Evolutionary conservation across 2,113 vertebrate species (phyloP), one percentile per base, ranked within the genome.

Genomic region (Pygoscelis antarcticus): DNA sequence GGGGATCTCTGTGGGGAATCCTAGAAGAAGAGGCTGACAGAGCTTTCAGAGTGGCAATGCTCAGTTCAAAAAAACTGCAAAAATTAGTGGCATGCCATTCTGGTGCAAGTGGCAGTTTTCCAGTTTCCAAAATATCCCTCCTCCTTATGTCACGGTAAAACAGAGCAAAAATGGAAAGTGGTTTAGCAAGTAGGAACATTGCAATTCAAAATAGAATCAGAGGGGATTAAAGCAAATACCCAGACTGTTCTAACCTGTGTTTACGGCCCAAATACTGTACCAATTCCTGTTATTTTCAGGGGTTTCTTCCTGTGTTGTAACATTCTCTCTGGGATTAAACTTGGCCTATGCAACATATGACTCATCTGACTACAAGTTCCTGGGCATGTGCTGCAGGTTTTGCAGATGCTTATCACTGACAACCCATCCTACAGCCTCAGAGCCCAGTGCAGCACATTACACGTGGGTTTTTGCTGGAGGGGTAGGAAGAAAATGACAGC

Each of bases 101-200:
- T 46, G 72, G 71, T 83, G 84, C 87, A 72, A 72, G 69, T 69
- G 84, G 95, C 96, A 83, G 81, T 94, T 96, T 72, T 96, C 94
- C 96, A 95, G 95, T 91, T 97, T 97, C 96, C 97, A 98, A 97
- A 98, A 98, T 95, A 98, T 90, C 97, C 96, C 93, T 92, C 36
- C 90, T 96, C 96, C 97, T 97, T 76, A 93, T 77, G 91, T 85
- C 97, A 90, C 16, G 15, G 97, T 93, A 85, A 96, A 97, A 94
- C 79, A 76, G 90, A 94, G 94, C 6, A 14, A 89, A 96, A 95
- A 97, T 69, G 64, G 88, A 83, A 91, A 97, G 97, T 89, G 93
- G 94, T 98, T 96, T 89, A 89, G 81, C 60, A 15, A 97, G 96
- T 22, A 91, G 96, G 97, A 97, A 86, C 95, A 95, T 52, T 95